A percentile compares a stretch with the other conserved stretches of the same genome.
These are phyloP conservation scores for Mallotus villosus DNA, from an alignment of 2,797 vertebrate species.

Conservation along the genomic window DNA sequence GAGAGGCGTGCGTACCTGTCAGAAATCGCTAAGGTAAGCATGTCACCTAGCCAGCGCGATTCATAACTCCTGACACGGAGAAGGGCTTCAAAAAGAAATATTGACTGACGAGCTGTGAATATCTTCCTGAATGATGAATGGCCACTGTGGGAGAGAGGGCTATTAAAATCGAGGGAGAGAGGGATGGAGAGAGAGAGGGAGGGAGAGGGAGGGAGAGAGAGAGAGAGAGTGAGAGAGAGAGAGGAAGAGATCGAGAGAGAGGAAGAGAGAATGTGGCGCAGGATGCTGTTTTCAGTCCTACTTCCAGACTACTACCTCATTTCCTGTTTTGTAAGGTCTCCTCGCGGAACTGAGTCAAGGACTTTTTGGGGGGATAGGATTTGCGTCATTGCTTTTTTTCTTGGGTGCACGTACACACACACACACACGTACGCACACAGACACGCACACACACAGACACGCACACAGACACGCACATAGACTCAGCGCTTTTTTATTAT, in stretches of 20 bases:
- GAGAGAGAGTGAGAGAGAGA: not conserved
- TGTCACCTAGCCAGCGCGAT: slow-evolving; percentile 1
- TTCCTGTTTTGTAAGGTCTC: slow-evolving; percentile 44
- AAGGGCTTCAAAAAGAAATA: slow-evolving; percentile 7
- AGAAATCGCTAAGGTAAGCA: slow-evolving; percentile 84
- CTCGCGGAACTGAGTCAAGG: slow-evolving; percentile 39
- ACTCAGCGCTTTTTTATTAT: not conserved
- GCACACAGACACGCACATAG: not conserved
- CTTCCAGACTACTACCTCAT: slow-evolving; percentile 29
- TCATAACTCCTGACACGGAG: not conserved
- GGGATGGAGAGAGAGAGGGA: not conserved
- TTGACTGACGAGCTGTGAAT: slow-evolving; percentile 16
- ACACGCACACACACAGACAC: not conserved
- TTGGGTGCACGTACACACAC: not conserved
- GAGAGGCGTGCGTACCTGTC: slow-evolving; percentile 76
- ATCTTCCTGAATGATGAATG: not conserved
- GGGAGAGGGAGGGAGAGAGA: not conserved
- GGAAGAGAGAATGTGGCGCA: slow-evolving; percentile 5
- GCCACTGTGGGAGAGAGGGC: slow-evolving; percentile 1
- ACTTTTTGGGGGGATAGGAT: slow-evolving; percentile 26
- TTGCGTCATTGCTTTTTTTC: not conserved
- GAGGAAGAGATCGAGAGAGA: not conserved
- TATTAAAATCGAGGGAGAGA: not conserved
- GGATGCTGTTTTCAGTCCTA: slow-evolving; percentile 16
- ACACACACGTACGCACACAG: not conserved